Evolutionary conservation across 2,797 vertebrate species (phyloP), one percentile per base, ranked within the genome.

Genomic region (Galago senegalensis): DNA sequence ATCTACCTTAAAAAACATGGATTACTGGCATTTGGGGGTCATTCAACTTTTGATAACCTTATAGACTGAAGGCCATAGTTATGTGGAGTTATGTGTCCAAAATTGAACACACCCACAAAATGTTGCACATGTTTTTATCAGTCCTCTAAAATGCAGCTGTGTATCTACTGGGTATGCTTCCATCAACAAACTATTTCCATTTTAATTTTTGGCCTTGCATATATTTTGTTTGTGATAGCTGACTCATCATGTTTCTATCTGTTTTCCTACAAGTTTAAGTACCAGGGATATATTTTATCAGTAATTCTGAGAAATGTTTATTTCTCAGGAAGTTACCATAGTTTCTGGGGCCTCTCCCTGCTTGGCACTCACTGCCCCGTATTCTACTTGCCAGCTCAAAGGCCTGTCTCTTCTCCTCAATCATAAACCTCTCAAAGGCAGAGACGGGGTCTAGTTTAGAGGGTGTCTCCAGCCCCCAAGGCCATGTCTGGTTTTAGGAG

Each of bases 241-340:
- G 65, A 83, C 18, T 87, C 77, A 80, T 25, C 37, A 34, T 34
- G 65, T 79, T 65, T 67, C 18, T 69, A 49, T 93, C 84, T 92
- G 60, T 85, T 94, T 92, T 87, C 86, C 63, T 84, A 61, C 31
- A 87, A 87, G 56, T 92, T 90, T 91, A 87, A 93, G 43, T 94
- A 58, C 12, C 9, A 90, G 46, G 53, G 46, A 67, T 81, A 70
- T 88, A 23, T 85, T 93, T 94, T 91, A 85, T 93, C 75, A 65
- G 83, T 91, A 85, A 81, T 65, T 3, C 11, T 90, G 43, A 88
- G 75, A 49, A 79, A 58, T 87, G 49, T 95, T 92, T 77, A 49
- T 17, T 61, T 96, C 87, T 70, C 37, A 60, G 31, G 37, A 73
- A 84, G 58, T 53, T 53, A 53, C 49, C 49, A 53, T 53, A 53